These are phyloP conservation scores for Amphilophus citrinellus DNA, from an alignment of 2,113 vertebrate species.

Conservation along the genomic window DNA sequence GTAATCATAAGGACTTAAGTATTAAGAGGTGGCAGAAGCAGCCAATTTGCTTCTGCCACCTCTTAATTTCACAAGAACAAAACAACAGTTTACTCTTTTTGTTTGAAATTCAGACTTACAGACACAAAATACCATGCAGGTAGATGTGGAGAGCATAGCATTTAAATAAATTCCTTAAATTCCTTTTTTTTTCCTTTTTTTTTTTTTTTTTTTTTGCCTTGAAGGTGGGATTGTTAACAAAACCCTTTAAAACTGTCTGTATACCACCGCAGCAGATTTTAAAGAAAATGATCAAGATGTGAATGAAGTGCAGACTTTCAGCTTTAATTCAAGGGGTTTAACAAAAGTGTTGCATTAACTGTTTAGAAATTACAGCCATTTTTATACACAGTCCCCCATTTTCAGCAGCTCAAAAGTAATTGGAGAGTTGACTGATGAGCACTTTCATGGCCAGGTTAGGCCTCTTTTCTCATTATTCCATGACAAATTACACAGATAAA, in stretches of 20 bases:
- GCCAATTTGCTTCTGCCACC: too few relatives aligned
- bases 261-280: too few relatives aligned
- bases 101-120: too few relatives aligned
- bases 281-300: not conserved
- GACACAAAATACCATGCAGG: too few relatives aligned
- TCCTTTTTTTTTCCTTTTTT: too few relatives aligned
- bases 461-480: not conserved
- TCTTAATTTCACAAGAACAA: not conserved
- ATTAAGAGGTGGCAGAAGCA: not conserved
- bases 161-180: too few relatives aligned
- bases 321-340: slow-evolving; percentile 3
- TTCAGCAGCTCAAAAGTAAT: not conserved
- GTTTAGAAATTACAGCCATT: not conserved
- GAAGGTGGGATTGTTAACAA: too few relatives aligned
- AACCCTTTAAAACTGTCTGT: too few relatives aligned
- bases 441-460: not conserved
- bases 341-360: not conserved
- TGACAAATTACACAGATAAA: slow-evolving; percentile 1
- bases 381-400: not conserved
- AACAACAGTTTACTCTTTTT: not conserved
- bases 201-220: too few relatives aligned
- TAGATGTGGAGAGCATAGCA: too few relatives aligned
- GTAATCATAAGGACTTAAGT: slow-evolving; percentile 14
- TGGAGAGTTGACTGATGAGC: not conserved
- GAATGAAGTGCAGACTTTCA: not conserved